Percentiles rank a stretch among this genome's conserved stretches.
Conservation (phyloP, 1,140 invertebrate species). For the Drosophila watanabei region DNA sequence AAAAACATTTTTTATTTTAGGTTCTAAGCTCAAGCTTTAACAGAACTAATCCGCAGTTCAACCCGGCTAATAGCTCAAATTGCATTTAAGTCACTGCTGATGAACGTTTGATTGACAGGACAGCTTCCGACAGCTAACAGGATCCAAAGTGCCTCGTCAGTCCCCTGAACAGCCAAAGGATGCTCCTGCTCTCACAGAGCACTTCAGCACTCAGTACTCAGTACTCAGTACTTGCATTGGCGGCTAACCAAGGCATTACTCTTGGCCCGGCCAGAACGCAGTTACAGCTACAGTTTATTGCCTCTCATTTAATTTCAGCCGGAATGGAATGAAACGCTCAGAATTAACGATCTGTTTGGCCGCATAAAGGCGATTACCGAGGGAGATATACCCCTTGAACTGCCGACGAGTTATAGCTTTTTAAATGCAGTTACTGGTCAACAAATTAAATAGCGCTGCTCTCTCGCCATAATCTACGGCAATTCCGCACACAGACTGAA, state of each 20-base stretch:
- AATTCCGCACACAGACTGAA: conserved; percentile 14
- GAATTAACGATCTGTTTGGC: conserved; percentile 68
- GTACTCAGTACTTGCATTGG: neutral
- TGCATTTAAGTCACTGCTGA: conserved; percentile 33
- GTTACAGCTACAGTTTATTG: conserved; percentile 54
- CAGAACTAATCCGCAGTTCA: neutral
- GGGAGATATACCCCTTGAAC: conserved; percentile 16
- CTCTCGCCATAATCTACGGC: conserved; percentile 43
- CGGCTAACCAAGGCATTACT: conserved; percentile 42
- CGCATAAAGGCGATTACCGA: conserved; percentile 45
- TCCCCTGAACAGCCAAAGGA: neutral
- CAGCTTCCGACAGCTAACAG: conserved; percentile 27
- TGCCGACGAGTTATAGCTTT: conserved; percentile 44
- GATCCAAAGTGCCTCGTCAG: conserved; percentile 32
- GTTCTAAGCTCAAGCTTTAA: neutral
- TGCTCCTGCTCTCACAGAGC: neutral
- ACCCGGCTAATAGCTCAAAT: conserved; percentile 8
- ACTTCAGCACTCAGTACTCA: neutral
- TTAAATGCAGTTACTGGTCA: conserved; percentile 54
- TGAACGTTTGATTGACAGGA: conserved; percentile 37
- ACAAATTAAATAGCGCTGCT: conserved; percentile 51
- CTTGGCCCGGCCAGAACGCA: conserved; percentile 26
- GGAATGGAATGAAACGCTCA: conserved; percentile 29
- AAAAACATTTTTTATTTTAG: too few relatives aligned
- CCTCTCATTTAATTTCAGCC: conserved; percentile 69